Conservation (phyloP, 1,140 invertebrate genomes). For the Hyposmocoma kahamanoa region DNA sequence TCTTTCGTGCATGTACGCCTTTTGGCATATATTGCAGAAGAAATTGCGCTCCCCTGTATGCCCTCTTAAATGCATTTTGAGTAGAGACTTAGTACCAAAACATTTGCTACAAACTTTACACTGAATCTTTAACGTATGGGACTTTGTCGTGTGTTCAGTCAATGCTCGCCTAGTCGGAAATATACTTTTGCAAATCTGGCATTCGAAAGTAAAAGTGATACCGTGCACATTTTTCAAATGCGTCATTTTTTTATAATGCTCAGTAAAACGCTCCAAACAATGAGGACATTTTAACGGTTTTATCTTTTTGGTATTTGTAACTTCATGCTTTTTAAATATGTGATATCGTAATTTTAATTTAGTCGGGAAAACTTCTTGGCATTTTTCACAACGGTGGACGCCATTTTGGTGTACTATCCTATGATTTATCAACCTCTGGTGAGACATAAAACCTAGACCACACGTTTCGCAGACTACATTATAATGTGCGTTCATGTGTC, state of each 20-base stretch:
- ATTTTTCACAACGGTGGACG: conserved; percentile 49
- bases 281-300: conserved; percentile 62
- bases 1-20: conserved; percentile 79
- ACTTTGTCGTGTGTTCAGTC: conserved; percentile 67
- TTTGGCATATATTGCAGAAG: conserved; percentile 74
- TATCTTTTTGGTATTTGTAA: conserved; percentile 39
- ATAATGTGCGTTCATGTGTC: conserved; percentile 63
- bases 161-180: conserved; percentile 46
- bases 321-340: conserved; percentile 52
- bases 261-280: conserved; percentile 56
- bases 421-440: conserved; percentile 57
- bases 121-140: conserved; percentile 72
- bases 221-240: conserved; percentile 57
- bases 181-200: conserved; percentile 41
- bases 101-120: conserved; percentile 74
- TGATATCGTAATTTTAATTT: conserved; percentile 58
- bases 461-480: conserved; percentile 65
- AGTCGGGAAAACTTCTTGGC: conserved; percentile 49
- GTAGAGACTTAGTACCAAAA: conserved; percentile 74
- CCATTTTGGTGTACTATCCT: conserved; percentile 54
- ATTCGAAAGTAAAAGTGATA: conserved; percentile 57
- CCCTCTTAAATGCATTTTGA: conserved; percentile 82
- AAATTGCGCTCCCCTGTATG: conserved; percentile 80
- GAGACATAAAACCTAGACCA: conserved; percentile 62
- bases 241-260: conserved; percentile 62